Evolutionary conservation across 2,113 vertebrate genomes (phyloP).

Genomic region (Pelmatolapia mariae): DNA sequence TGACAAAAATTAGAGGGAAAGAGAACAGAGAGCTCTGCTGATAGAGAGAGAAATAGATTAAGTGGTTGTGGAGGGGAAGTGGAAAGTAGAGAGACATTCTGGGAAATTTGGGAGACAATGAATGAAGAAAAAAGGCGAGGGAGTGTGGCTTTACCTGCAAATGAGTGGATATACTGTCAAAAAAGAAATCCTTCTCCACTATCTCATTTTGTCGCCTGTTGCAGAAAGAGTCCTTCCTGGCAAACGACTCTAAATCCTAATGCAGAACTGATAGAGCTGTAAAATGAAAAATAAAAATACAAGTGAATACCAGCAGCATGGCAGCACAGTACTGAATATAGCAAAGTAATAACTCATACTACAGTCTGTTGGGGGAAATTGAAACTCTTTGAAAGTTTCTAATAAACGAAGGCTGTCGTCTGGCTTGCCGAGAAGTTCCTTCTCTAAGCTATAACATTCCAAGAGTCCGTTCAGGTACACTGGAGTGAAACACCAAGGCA

Average conservation of each 20-base stretch:
- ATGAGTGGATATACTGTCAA: background rate
- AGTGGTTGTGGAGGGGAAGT: background rate
- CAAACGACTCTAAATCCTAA: background rate
- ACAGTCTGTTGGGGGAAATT: constrained; percentile 12
- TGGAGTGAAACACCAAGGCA: background rate
- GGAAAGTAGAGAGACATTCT: background rate
- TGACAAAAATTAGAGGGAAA: constrained; percentile 18
- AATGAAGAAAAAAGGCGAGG: background rate
- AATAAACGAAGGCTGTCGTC: constrained; percentile 12
- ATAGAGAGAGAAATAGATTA: constrained; percentile 4
- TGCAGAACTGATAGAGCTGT: background rate
- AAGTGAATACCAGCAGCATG: background rate
- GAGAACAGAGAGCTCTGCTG: background rate
- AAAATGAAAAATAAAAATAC: background rate
- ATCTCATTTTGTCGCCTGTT: background rate
- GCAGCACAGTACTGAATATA: background rate
- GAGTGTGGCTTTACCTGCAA: background rate
- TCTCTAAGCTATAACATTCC: background rate
- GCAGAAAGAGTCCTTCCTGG: background rate
- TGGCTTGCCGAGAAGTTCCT: background rate
- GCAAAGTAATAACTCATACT: background rate
- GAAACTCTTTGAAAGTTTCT: constrained; percentile 34
- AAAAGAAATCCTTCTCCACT: background rate
- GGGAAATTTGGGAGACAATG: background rate
- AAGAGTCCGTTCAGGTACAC: background rate